Conservation (phyloP, 2,797 vertebrate genomes). For the Clamator glandarius region DNA sequence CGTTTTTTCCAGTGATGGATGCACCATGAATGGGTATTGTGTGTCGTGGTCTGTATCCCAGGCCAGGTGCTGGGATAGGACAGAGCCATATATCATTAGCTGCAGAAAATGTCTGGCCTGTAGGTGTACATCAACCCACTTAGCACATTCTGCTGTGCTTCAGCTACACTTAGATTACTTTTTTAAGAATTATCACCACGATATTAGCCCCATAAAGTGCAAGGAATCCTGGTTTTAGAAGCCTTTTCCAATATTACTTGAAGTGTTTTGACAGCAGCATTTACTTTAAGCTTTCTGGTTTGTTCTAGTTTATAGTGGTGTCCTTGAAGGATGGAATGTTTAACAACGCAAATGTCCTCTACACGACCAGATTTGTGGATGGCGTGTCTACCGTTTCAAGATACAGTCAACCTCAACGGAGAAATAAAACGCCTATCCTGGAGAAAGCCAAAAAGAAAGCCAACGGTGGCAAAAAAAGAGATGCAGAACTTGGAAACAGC, state of each 20-base stretch:
- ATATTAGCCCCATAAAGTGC: neutral
- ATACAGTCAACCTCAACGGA: constrained; percentile 79
- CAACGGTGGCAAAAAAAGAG: constrained; percentile 35
- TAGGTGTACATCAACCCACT: fast-evolving
- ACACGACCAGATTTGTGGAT: constrained; percentile 93
- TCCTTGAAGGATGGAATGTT: constrained; percentile 99
- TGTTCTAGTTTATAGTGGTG: constrained; percentile 92
- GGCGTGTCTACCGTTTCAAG: constrained; percentile 90
- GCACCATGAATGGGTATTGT: neutral
- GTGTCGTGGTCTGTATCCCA: neutral
- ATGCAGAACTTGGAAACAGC: constrained; percentile 9
- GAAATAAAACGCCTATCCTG: fast-evolving
- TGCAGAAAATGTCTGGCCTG: neutral
- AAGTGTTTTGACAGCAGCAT: neutral
- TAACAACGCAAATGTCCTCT: constrained; percentile 95
- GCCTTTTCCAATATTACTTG: neutral
- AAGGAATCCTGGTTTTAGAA: neutral
- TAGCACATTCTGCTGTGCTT: neutral
- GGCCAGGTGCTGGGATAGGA: neutral
- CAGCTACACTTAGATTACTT: neutral
- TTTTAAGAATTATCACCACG: neutral
- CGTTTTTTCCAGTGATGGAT: neutral
- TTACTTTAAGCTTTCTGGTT: neutral
- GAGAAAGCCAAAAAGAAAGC: fast-evolving
- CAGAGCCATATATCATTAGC: fast-evolving